Conservation (phyloP, 2,113 vertebrate species). For the Pandion haliaetus region DNA sequence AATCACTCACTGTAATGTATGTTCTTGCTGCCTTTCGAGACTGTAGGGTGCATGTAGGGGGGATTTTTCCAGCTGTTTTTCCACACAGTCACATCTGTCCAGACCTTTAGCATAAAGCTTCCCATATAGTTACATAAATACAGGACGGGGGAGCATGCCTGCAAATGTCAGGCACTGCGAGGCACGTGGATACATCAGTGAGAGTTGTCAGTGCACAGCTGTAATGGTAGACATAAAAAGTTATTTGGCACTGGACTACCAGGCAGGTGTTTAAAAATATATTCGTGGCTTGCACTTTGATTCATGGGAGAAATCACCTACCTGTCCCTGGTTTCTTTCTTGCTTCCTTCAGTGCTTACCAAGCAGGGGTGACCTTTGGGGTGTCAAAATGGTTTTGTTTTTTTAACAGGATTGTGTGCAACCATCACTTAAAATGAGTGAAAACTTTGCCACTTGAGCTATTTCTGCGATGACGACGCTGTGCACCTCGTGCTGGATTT, state of each 20-base stretch:
- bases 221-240: neutral
- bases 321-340: neutral
- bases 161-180: neutral
- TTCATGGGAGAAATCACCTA: neutral
- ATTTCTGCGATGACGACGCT: neutral
- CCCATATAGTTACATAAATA: neutral
- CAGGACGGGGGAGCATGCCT: neutral
- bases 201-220: neutral
- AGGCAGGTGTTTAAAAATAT: neutral
- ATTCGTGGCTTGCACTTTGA: neutral
- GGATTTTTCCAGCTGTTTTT: neutral
- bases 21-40: neutral
- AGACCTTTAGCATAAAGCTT: neutral
- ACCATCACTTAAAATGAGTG: neutral
- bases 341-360: neutral
- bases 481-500: neutral
- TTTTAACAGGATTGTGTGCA: neutral
- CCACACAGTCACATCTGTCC: neutral
- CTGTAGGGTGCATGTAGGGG: neutral
- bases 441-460: neutral
- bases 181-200: fast-evolving
- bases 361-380: neutral
- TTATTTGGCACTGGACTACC: neutral
- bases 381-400: neutral
- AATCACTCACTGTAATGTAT: neutral